Base-by-base conservation (phyloP, 1,140 invertebrate genomes). In the Heliothis virescens region DNA sequence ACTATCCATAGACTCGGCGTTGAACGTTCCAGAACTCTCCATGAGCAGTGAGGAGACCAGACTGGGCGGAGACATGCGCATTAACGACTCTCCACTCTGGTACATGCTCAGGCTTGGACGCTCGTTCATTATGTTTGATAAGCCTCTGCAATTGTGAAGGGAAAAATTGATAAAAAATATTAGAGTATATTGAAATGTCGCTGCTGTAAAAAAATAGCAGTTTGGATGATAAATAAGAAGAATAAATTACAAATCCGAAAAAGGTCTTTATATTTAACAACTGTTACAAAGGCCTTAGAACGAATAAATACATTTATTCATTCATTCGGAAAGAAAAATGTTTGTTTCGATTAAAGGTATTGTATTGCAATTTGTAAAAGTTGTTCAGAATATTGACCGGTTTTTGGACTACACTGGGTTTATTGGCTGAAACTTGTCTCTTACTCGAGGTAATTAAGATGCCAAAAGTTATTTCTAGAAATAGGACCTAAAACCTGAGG, bases 41-140 rank as follows among this genome's bases (percentile, higher is more conserved):
- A 95, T 95, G 2, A 94, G 83, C 0, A 95, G 80, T 0, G 95
- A 95, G 0, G 94, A 95, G 15, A 95, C 95, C 13, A 95, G 87
- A 48, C 94, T 95, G 0, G 95, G 95, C 0, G 94, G 95, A 0
- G 94, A 95, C 91, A 95, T 95, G 2, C 94, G 87, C 89, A 94
- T 92, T 3, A 95, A 84, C 0, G 93, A 95, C 73, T 95, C 95
- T 7, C 94, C 94, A 76, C 94, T 94, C 74, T 93, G 91, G 72
- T 92, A 94, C 92, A 94, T 94, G 81, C 90, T 91, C 10, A 94
- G 82, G 65, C 92, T 94, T 15, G 88, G 85, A 3, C 91, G 89
- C 48, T 93, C 92, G 69, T 89, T 90, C 83, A 94, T 86, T 53
- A 92, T 85, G 59, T 91, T 92, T 62, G 89, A 83, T 15, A 94